phyloP scores from a whole-genome alignment of 2,888 invertebrate genomes.

The Chrysomela aeneicollis region DNA sequence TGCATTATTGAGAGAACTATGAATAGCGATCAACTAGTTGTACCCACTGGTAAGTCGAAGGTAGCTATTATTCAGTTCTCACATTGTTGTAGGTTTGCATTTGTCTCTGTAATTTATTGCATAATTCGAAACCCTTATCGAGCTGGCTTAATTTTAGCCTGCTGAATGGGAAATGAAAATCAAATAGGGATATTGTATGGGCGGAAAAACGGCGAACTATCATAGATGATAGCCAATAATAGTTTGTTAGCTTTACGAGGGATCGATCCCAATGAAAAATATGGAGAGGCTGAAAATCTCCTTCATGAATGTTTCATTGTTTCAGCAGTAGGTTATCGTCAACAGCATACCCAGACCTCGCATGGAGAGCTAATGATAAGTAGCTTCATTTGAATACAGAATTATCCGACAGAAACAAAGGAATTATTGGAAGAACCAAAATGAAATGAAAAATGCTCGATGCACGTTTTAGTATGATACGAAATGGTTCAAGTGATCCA shows the following conservation, averaged over 20 bases:
- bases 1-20: too few relatives aligned
- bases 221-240: not conserved
- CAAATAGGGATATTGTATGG: slow-evolving; percentile 5
- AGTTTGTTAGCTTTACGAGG: not conserved
- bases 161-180: slow-evolving; percentile 1
- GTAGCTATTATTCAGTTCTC: not conserved
- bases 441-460: too few relatives aligned
- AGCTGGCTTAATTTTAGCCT: not conserved
- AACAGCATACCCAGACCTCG: not conserved
- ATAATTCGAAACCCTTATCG: not conserved
- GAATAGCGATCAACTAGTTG: too few relatives aligned
- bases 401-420: too few relatives aligned
- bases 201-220: not conserved
- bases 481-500: too few relatives aligned
- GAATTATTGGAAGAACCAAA: too few relatives aligned
- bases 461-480: too few relatives aligned
- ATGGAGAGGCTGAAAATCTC: not conserved
- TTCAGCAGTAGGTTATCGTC: not conserved
- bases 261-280: not conserved
- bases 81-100: not conserved
- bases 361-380: not conserved
- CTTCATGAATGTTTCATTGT: not conserved
- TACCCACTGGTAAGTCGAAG: too few relatives aligned
- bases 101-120: slow-evolving; percentile 1
- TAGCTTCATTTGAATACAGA: too few relatives aligned